Percentiles rank a stretch among this genome's conserved stretches.
Evolutionary conservation across 2,797 vertebrate species (phyloP).

Genomic region (Rhynchonycteris naso): DNA sequence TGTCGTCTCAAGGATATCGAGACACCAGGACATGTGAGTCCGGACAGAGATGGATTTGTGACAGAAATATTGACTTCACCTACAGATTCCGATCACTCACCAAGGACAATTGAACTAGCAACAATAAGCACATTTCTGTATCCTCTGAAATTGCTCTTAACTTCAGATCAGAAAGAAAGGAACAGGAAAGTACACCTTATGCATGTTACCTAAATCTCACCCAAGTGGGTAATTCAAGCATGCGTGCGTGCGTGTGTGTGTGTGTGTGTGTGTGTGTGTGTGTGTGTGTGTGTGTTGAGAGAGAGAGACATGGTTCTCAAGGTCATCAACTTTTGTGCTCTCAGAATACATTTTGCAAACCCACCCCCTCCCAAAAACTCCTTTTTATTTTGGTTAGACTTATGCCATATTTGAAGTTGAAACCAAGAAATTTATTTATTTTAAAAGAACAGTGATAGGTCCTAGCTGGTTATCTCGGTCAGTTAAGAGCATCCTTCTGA

Average conservation of each 20-base stretch:
- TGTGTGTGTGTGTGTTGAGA: not conserved
- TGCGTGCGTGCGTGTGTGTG: not conserved
- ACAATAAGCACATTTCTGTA: not conserved
- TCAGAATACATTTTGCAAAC: not conserved
- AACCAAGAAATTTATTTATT: not conserved
- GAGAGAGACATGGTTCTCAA: not conserved
- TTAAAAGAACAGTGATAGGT: not conserved
- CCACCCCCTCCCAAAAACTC: not conserved
- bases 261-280: rapidly evolving
- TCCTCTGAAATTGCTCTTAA: not conserved
- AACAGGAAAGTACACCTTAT: not conserved
- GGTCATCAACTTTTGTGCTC: not conserved
- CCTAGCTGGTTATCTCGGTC: too few species aligned
- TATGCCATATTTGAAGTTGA: not conserved
- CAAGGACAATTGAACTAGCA: not conserved
- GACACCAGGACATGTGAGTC: not conserved
- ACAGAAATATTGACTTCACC: not conserved
- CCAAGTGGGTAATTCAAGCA: not conserved
- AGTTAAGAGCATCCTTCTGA: too few species aligned
- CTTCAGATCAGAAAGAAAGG: not conserved
- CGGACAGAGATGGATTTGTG: not conserved
- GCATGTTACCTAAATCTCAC: not conserved
- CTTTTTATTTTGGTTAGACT: not conserved
- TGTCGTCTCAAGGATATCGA: not conserved
- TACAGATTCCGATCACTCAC: not conserved